Conservation (phyloP, 2,888 invertebrate species). For the Sminthurides aquaticus region DNA sequence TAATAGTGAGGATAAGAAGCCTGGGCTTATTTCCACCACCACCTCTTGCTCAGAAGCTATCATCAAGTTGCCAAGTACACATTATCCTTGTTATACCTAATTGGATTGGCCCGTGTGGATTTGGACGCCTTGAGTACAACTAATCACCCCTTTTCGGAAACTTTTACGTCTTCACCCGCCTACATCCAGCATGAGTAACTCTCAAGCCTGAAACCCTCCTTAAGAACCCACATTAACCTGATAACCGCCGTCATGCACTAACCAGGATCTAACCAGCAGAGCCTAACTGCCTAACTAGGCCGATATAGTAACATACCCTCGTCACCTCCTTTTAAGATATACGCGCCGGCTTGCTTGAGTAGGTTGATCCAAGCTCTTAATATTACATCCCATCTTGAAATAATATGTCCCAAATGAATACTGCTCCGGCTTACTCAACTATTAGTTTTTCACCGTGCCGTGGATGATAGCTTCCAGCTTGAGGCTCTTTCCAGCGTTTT, state of each 20-base stretch:
- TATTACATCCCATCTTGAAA: neutral
- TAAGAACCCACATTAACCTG: neutral
- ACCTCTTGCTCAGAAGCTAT: conserved; percentile 6
- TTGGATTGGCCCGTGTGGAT: conserved; percentile 21
- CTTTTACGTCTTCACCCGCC: conserved; percentile 7
- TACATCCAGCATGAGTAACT: neutral
- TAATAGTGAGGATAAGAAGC: no score
- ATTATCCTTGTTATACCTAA: conserved; percentile 19
- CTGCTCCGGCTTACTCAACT: no score
- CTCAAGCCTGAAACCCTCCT: no score
- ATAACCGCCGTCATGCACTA: neutral
- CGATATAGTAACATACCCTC: neutral
- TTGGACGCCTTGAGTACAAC: conserved; percentile 14
- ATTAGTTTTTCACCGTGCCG: no score
- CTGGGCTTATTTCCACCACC: no score
- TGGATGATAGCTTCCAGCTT: no score
- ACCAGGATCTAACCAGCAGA: neutral
- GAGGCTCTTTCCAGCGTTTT: no score
- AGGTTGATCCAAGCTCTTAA: no score
- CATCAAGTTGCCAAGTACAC: conserved; percentile 15
- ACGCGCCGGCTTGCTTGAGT: no score
- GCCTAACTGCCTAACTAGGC: neutral
- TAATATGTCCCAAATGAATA: neutral
- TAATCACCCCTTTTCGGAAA: conserved; percentile 16
- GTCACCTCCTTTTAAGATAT: no score